Base-by-base conservation (phyloP, 2,888 invertebrate genomes). In the Anaspis maculata region DNA sequence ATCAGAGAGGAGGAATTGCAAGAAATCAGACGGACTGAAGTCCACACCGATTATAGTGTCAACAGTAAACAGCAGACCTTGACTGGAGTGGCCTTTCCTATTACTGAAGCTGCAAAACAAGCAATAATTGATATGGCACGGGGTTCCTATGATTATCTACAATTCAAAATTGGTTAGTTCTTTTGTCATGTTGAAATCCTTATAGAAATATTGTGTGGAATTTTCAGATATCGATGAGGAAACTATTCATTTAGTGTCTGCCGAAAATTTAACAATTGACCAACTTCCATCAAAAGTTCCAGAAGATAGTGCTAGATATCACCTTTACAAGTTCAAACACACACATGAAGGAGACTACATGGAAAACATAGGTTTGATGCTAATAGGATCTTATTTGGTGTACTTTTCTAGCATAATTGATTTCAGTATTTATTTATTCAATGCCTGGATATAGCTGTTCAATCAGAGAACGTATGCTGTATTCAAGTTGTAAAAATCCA, bases 391-490 rank as follows among this genome's bases (percentile, higher is more conserved):
- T 24, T 21, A 3, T 30, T n/a, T n/a, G n/a, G n/a, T n/a, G n/a
- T n/a, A n/a, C n/a, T n/a, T n/a, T n/a, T n/a, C n/a, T n/a, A n/a
- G 6, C 3, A 11, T 7, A 12, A 34, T 31, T 31, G 23, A 43
- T 73, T 73, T 33, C 69, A 90, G 90, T 98, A 40, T 98, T 98
- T 67, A 88, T 98, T 56, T 98, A 98, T 69, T 94, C 96, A 5
- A 94, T 98, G 88, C 97, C 98, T 3, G 95, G 96, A 3, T 95
- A 94, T 64, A 83, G 74, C 41, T 94, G 92, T 64, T 83, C 92
- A 42, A 91, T 99, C 51, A 96, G 92, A 58, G 97, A 98, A 62
- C 74, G 96, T 49, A 99, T 98, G 98, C 72, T 98, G 61, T 98
- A 97, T 66, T 96, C 97, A 1, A 95, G 95, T 56, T 96, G 96